Evolutionary conservation across 2,888 invertebrate genomes (phyloP).

Genomic region (Sarcophaga rosellei): DNA sequence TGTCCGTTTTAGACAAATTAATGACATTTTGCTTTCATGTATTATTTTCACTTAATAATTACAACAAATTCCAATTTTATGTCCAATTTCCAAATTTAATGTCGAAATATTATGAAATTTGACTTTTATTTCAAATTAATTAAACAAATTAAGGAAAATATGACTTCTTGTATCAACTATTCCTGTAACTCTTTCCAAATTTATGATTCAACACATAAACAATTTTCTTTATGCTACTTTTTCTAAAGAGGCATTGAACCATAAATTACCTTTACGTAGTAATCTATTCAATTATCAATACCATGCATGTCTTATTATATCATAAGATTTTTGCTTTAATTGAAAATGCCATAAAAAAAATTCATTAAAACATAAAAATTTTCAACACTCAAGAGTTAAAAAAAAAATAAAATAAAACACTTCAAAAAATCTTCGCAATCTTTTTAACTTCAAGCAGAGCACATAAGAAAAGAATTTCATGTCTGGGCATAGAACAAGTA

Average conservation of each 20-base stretch:
- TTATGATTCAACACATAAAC: no score
- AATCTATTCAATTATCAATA: background rate
- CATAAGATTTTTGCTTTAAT: slow-evolving; percentile 1
- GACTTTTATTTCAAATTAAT: no score
- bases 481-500: slow-evolving; percentile 21
- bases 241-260: background rate
- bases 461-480: slow-evolving; percentile 63
- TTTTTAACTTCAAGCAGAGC: slow-evolving; percentile 28
- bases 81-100: no score
- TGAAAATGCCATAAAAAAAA: slow-evolving; percentile 28
- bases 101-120: no score
- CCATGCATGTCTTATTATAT: slow-evolving; percentile 13
- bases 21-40: background rate
- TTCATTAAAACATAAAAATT: slow-evolving; percentile 49
- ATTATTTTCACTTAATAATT: background rate
- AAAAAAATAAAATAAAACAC: background rate
- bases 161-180: background rate
- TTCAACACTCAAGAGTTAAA: slow-evolving; percentile 48
- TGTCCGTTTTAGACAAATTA: background rate
- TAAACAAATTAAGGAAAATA: background rate
- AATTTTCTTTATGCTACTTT: no score
- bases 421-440: slow-evolving; percentile 30
- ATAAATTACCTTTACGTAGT: slow-evolving; percentile 1
- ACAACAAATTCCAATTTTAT: no score
- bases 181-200: background rate